These are phyloP conservation scores for Lonchura striata DNA, from an alignment of 2,113 vertebrate species.

Conservation along the genomic window DNA sequence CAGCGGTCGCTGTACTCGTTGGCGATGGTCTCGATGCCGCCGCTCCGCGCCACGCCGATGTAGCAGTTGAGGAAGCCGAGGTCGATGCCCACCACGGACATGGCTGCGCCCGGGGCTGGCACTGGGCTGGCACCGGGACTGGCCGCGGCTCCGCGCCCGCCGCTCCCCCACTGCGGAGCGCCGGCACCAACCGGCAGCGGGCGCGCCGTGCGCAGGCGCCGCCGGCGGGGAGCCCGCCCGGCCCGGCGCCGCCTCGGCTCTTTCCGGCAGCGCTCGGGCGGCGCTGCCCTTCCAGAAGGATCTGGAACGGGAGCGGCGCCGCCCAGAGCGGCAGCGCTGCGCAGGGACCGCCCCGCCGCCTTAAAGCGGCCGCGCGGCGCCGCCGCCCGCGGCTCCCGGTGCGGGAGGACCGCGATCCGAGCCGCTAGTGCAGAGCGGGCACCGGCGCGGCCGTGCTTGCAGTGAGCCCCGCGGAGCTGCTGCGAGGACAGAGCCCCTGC, in stretches of 20 bases:
- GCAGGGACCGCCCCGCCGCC: not conserved
- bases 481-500: too few relatives aligned
- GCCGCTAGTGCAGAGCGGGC: not conserved
- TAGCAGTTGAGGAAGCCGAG: conserved; percentile 94
- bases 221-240: not conserved
- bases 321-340: not conserved
- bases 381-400: accelerated
- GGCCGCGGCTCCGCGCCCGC: not conserved
- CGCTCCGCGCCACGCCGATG: conserved; percentile 90
- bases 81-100: conserved; percentile 95
- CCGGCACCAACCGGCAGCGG: conserved; percentile 67
- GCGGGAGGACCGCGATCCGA: accelerated
- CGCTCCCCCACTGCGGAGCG: conserved; percentile 60
- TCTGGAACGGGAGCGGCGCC: conserved; percentile 58
- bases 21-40: conserved; percentile 93
- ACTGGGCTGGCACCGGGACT: not conserved
- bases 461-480: not conserved
- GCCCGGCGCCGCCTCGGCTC: conserved; percentile 27
- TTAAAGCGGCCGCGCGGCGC: not conserved
- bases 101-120: conserved; percentile 21
- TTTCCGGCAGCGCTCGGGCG: conserved; percentile 64
- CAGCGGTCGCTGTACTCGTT: conserved; percentile 98
- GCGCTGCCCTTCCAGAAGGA: conserved; percentile 69
- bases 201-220: conserved; percentile 64
- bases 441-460: accelerated